A percentile compares a stretch with the other conserved stretches of the same genome.
These are phyloP conservation scores for Caerostris darwini DNA, from an alignment of 1,140 invertebrate species.

Conservation along the genomic window DNA sequence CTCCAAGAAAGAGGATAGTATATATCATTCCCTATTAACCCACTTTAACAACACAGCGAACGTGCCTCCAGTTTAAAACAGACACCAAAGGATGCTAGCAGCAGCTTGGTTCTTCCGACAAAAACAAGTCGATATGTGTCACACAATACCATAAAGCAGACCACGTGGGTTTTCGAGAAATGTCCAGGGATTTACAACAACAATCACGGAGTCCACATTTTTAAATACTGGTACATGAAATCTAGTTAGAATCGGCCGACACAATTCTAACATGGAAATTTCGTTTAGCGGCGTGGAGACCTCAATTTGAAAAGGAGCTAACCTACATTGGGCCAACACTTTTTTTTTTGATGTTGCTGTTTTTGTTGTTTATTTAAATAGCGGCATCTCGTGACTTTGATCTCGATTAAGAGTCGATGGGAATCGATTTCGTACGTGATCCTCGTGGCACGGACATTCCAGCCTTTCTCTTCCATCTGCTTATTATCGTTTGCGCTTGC, in stretches of 20 bases:
- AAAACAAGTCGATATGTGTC: background rate
- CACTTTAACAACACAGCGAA: background rate
- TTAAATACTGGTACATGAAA: background rate
- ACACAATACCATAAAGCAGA: background rate
- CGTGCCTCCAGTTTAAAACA: background rate
- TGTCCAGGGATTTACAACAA: background rate
- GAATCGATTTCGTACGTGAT: slow-evolving; percentile 23
- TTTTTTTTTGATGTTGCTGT: background rate
- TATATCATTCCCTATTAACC: slow-evolving; percentile 33
- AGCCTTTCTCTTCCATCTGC: background rate
- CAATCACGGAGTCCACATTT: background rate
- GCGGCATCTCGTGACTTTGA: slow-evolving; percentile 17
- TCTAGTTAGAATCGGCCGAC: background rate
- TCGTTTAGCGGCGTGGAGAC: background rate
- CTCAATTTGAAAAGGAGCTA: slow-evolving; percentile 18
- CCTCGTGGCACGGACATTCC: background rate
- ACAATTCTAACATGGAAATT: background rate
- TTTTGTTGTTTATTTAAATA: slow-evolving; percentile 13
- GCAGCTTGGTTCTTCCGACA: background rate
- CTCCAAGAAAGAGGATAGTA: background rate
- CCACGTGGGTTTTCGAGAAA: background rate
- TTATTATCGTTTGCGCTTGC: background rate
- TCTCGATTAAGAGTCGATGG: background rate
- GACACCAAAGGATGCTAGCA: background rate
- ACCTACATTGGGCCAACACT: background rate